Conservation (phyloP, 2,797 vertebrate species). For the Siniperca obscura region DNA sequence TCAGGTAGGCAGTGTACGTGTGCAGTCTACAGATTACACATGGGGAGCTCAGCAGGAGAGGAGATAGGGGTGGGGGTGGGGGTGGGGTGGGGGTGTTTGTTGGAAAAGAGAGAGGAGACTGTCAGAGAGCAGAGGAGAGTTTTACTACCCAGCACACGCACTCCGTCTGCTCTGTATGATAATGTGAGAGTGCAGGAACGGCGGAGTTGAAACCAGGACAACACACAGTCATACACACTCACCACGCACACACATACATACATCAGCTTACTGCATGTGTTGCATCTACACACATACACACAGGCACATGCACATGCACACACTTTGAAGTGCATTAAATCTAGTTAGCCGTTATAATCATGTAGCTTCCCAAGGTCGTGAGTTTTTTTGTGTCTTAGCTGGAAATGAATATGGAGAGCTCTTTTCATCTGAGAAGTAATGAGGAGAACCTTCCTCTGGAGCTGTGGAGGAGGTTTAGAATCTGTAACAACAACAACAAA, state of each 20-base stretch:
- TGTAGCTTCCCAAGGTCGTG: constrained; percentile 70
- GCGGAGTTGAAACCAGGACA: constrained; percentile 83
- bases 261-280: constrained; percentile 26
- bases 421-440: constrained; percentile 65
- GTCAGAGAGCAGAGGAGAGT: constrained; percentile 78
- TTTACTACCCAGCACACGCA: constrained; percentile 85
- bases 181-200: constrained; percentile 80
- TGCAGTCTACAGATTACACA: constrained; percentile 82
- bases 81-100: not conserved
- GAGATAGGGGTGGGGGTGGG: constrained; percentile 49
- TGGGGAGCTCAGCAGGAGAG: constrained; percentile 78
- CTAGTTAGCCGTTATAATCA: constrained; percentile 57
- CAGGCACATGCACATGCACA: not conserved
- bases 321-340: constrained; percentile 43
- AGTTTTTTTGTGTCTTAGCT: constrained; percentile 52
- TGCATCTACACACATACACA: constrained; percentile 13
- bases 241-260: constrained; percentile 34
- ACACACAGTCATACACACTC: constrained; percentile 50
- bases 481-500: constrained; percentile 16
- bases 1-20: constrained; percentile 82
- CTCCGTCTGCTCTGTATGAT: constrained; percentile 86
- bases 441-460: constrained; percentile 57
- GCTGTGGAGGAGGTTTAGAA: constrained; percentile 54
- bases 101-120: constrained; percentile 53
- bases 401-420: constrained; percentile 55